phyloP scores from a whole-genome alignment of 2,113 vertebrate species.

The Potamarius usumacintae region DNA sequence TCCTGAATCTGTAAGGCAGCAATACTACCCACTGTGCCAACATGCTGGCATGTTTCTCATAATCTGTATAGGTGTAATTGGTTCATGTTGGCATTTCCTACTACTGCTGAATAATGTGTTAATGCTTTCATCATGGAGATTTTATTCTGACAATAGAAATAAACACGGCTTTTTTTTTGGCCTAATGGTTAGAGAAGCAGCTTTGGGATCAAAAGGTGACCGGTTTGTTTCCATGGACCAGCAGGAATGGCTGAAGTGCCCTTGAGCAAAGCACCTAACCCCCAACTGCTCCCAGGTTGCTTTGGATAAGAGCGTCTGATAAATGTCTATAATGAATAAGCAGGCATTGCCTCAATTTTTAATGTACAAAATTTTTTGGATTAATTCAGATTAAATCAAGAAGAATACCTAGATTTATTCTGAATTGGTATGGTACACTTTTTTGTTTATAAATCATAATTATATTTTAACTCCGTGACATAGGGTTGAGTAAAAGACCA shows the following conservation, averaged over 20 bases:
- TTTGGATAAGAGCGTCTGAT: no score
- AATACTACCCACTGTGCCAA: not conserved
- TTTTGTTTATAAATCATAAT: not conserved
- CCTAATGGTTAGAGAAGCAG: no score
- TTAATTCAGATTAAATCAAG: not conserved
- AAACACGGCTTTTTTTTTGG: not conserved
- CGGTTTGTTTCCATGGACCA: no score
- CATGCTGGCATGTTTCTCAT: not conserved
- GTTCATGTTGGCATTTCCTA: not conserved
- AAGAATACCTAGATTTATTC: not conserved
- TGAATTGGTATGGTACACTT: not conserved
- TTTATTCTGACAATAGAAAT: not conserved
- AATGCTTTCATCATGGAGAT: not conserved
- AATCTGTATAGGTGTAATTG: not conserved
- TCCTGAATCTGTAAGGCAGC: not conserved
- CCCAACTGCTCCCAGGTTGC: no score
- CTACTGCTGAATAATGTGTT: not conserved
- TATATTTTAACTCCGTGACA: not conserved
- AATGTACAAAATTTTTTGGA: not conserved
- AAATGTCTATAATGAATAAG: not conserved
- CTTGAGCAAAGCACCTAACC: no score
- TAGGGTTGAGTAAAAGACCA: not conserved
- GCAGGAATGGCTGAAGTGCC: no score
- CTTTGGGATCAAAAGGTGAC: no score
- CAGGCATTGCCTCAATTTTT: not conserved